These are phyloP conservation scores for Eilema depressum DNA, from an alignment of 2,888 invertebrate genomes.

Conservation along the genomic window DNA sequence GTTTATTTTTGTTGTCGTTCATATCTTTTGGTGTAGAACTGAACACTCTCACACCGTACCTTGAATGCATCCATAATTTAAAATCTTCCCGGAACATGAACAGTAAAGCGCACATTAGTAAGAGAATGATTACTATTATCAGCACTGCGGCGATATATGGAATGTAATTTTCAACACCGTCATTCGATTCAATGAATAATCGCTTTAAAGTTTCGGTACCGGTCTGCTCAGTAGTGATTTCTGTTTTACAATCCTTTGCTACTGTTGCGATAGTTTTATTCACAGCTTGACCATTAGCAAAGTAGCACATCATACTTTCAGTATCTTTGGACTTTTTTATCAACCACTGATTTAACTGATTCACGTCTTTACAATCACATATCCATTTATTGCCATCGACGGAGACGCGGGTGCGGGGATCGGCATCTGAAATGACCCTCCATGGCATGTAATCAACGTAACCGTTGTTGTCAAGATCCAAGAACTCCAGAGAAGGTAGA, in stretches of 20 bases:
- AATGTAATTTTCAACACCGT: conserved; percentile 91
- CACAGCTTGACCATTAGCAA: conserved; percentile 83
- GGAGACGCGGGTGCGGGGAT: conserved; percentile 90
- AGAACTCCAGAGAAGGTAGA: conserved; percentile 90
- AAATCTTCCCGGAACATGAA: conserved; percentile 93
- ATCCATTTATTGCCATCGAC: conserved; percentile 94
- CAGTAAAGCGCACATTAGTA: conserved; percentile 89
- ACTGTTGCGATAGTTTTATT: conserved; percentile 83
- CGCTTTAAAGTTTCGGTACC: conserved; percentile 86
- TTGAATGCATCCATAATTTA: conserved; percentile 92
- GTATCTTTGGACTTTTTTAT: conserved; percentile 89
- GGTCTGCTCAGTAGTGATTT: conserved; percentile 88
- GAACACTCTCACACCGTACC: conserved; percentile 92
- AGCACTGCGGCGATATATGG: conserved; percentile 91
- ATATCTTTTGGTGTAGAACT: conserved; percentile 87
- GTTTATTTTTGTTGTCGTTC: conserved; percentile 88
- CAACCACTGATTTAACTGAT: conserved; percentile 90
- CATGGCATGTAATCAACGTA: conserved; percentile 92
- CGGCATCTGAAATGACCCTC: conserved; percentile 89
- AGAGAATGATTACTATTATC: conserved; percentile 90
- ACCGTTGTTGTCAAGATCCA: conserved; percentile 92
- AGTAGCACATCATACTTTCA: conserved; percentile 89
- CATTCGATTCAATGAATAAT: conserved; percentile 88
- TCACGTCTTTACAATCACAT: conserved; percentile 92
- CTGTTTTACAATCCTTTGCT: conserved; percentile 87